Percentiles rank a stretch among this genome's conserved stretches.
phyloP scores from a whole-genome alignment of 2,113 vertebrate genomes.

The Anoura caudifer region DNA sequence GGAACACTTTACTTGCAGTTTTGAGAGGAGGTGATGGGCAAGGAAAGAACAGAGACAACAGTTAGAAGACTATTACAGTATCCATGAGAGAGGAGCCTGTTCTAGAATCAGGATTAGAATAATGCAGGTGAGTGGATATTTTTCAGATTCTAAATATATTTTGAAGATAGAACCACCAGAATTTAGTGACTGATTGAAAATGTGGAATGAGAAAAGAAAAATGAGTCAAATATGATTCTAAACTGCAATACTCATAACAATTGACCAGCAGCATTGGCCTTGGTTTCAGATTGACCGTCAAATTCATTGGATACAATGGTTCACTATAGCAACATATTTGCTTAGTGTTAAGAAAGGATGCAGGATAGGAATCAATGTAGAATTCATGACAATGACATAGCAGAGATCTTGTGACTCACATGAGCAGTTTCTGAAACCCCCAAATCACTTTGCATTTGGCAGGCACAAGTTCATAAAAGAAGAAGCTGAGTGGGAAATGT shows the following conservation, averaged over 20 bases:
- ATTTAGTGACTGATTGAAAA: background rate
- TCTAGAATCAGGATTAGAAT: background rate
- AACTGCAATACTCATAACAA: background rate
- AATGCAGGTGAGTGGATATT: background rate
- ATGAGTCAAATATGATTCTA: background rate
- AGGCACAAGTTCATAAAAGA: background rate
- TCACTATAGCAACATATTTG: background rate
- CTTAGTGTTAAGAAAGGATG: background rate
- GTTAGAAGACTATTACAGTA: background rate
- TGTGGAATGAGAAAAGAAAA: background rate
- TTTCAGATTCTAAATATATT: background rate
- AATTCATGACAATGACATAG: background rate
- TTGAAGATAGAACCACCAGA: background rate
- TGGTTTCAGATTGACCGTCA: background rate
- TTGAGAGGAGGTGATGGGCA: background rate
- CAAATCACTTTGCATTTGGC: background rate
- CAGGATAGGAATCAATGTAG: background rate
- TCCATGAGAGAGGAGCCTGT: background rate
- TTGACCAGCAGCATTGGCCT: background rate
- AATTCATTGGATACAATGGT: background rate
- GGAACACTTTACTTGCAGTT: background rate
- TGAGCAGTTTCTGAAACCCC: background rate
- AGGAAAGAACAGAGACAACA: background rate
- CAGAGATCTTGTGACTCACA: background rate
- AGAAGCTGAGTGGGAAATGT: background rate